Evolutionary conservation across 2,888 invertebrate species (phyloP).

Genomic region (Plagodis dolabraria): DNA sequence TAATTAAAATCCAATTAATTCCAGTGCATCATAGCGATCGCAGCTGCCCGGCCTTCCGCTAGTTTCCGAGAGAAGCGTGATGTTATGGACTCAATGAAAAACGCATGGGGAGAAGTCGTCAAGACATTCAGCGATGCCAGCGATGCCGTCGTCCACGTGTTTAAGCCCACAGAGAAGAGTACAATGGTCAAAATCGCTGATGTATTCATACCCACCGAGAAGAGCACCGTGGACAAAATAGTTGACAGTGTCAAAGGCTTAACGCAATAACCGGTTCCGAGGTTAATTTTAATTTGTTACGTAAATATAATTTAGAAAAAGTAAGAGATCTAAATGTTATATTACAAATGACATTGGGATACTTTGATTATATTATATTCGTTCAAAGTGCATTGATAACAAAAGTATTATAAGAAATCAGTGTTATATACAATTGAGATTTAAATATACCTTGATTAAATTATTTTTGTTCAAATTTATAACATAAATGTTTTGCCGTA

Average conservation of each 20-base stretch:
- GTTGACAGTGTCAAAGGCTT: slow-evolving; percentile 63
- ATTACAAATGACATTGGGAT: neutral
- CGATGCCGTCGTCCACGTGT: slow-evolving; percentile 71
- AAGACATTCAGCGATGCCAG: slow-evolving; percentile 67
- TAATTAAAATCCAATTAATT: slow-evolving; percentile 31
- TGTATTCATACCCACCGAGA: slow-evolving; percentile 74
- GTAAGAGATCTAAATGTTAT: too few species aligned
- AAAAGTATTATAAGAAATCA: too few species aligned
- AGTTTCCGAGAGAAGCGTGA: slow-evolving; percentile 58
- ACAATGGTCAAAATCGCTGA: slow-evolving; percentile 52
- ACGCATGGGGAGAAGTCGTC: slow-evolving; percentile 68
- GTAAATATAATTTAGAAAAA: too few species aligned
- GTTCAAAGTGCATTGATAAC: too few species aligned
- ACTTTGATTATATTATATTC: neutral
- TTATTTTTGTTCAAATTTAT: neutral
- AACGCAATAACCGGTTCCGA: slow-evolving; percentile 47
- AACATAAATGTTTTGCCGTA: too few species aligned
- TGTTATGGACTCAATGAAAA: slow-evolving; percentile 72
- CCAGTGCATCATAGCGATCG: slow-evolving; percentile 50
- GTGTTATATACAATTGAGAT: too few species aligned
- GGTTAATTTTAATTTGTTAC: neutral
- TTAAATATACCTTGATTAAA: neutral
- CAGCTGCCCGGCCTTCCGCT: slow-evolving; percentile 54
- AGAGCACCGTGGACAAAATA: slow-evolving; percentile 65
- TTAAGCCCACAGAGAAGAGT: slow-evolving; percentile 74